Evolutionary conservation across 2,113 vertebrate genomes (phyloP), one percentile per base, ranked within the genome.

Genomic region (Alaudala cheleensis): DNA sequence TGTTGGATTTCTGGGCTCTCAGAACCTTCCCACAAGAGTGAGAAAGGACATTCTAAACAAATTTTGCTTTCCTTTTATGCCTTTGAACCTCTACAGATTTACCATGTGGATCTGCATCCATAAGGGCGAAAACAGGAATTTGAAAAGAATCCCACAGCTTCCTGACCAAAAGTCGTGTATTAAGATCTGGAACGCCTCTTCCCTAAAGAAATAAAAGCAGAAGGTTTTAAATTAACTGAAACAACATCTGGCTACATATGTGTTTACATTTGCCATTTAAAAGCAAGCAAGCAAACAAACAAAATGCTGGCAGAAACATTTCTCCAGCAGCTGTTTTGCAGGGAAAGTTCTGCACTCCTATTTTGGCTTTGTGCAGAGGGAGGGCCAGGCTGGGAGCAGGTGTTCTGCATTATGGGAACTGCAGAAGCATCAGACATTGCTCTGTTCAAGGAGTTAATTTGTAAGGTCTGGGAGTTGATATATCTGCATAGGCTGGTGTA

Each of bases 81-180:
- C 53, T 57, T 24, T 49, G 70, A 74, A 49, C 21, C 26, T 47
- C 49, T 58, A 73, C 15, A 83, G 29, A 96, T 50, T 96, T 98
- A 99, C 99, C 99, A 2, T 99, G 97, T 60, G 99, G 99, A 90
- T 99, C 99, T 29, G 99, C 99, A 86, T 99, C 99, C 84, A 99
- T 98, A 56, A 99, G 97, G 45, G 98, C 98, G 92, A 99, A 99
- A 81, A 98, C 29, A 49, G 99, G 99, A 66, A 99, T 90, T 29
- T 98, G 98, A 69, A 99, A 98, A 4, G 97, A 96, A 86, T 99
- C 99, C 99, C 99, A 99, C 54, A 99, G 97, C 97, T 98, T 99
- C 96, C 98, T 98, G 95, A 99, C 98, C 96, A 99, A 96, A 90
- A 99, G 97, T 86, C 99, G 98, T 73, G 99, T 99, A 92, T 99